phyloP scores from a whole-genome alignment of 2,113 vertebrate species.

The Pelobates fuscus region DNA sequence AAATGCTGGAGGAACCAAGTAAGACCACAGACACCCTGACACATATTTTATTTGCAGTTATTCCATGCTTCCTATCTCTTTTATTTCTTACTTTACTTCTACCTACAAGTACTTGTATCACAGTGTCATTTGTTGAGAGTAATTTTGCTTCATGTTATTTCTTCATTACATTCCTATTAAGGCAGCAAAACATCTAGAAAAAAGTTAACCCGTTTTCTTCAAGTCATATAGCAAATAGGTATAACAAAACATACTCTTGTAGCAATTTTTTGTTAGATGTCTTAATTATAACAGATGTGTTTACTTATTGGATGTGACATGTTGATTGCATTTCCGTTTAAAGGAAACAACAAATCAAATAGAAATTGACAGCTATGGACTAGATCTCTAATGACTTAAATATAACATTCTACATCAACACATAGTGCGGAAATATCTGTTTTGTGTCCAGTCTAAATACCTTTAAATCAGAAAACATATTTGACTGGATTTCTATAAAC shows the following conservation, averaged over 20 bases:
- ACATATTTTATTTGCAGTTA: too few relatives aligned
- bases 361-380: constrained; percentile 20
- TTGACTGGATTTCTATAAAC: too few relatives aligned
- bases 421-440: constrained; percentile 5
- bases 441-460: constrained; percentile 17
- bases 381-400: constrained; percentile 17
- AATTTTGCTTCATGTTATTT: background rate
- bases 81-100: too few relatives aligned
- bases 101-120: too few relatives aligned
- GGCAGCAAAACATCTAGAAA: background rate
- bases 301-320: constrained; percentile 29
- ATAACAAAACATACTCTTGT: constrained; percentile 13
- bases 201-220: constrained; percentile 13
- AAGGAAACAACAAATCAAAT: constrained; percentile 42
- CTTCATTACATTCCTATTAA: background rate
- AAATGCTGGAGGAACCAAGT: too few relatives aligned
- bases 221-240: background rate
- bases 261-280: constrained; percentile 23
- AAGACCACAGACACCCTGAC: too few relatives aligned
- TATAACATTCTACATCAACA: constrained; percentile 26
- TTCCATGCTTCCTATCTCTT: too few relatives aligned
- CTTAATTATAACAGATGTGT: constrained; percentile 13
- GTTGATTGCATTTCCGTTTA: constrained; percentile 38
- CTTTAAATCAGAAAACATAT: constrained; percentile 1
- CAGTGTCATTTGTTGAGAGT: too few relatives aligned